Percentiles rank a stretch among this genome's conserved stretches.
These are phyloP conservation scores for Pseudorasbora parva DNA, from an alignment of 2,113 vertebrate genomes.

Conservation along the genomic window DNA sequence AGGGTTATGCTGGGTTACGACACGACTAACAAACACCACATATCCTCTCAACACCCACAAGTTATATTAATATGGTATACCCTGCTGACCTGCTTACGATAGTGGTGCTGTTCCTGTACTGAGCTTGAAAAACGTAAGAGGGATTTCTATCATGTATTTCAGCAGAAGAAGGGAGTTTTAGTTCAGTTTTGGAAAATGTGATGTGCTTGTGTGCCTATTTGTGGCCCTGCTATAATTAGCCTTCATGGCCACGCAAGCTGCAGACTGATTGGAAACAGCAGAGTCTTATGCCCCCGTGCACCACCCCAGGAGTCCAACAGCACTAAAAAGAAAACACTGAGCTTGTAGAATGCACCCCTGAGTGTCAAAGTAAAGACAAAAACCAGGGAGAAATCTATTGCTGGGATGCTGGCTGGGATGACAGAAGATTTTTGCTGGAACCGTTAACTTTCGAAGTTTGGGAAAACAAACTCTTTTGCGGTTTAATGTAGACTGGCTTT, in stretches of 20 bases:
- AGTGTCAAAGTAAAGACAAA: neutral
- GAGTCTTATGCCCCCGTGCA: constrained; percentile 65
- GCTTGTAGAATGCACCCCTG: neutral
- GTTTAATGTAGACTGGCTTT: neutral
- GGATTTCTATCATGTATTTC: neutral
- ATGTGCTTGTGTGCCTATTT: constrained; percentile 77
- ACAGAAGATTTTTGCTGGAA: neutral
- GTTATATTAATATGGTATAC: neutral
- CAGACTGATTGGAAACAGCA: constrained; percentile 78
- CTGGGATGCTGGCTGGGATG: constrained; percentile 14
- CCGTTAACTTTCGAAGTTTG: neutral
- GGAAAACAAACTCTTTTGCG: neutral
- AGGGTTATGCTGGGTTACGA: neutral
- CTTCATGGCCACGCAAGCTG: constrained; percentile 70
- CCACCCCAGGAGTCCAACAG: constrained; percentile 63
- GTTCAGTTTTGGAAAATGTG: constrained; percentile 69
- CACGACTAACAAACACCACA: neutral
- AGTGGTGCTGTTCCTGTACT: neutral
- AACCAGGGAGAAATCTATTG: constrained; percentile 30
- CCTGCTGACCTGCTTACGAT: neutral
- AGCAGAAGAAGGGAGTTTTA: constrained; percentile 32
- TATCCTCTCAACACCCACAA: neutral
- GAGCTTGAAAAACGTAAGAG: neutral
- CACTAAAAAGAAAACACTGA: constrained; percentile 63
- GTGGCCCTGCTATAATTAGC: constrained; percentile 78